Conservation (phyloP, 1,140 invertebrate genomes). For the Mya arenaria region DNA sequence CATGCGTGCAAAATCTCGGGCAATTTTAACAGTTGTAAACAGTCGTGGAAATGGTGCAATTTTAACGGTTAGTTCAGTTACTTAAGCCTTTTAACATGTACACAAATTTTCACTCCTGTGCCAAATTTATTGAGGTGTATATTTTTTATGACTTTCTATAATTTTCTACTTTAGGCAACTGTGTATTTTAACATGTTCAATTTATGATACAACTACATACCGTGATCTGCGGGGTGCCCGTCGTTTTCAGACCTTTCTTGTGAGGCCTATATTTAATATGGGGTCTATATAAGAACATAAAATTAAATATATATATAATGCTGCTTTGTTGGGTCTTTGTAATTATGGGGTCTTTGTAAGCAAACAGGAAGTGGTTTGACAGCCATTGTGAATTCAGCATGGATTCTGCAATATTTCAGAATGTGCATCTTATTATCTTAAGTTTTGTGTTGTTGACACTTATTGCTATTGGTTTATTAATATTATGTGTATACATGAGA, state of each 20-base stretch:
- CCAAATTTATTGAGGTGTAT: neutral
- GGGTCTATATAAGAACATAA: neutral
- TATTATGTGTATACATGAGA: neutral
- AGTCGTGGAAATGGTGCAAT: neutral
- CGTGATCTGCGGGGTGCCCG: neutral
- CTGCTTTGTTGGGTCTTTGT: neutral
- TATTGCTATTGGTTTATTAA: neutral
- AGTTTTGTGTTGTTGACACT: neutral
- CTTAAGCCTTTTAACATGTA: neutral
- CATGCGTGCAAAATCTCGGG: neutral
- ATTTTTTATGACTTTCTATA: neutral
- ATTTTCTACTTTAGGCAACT: neutral
- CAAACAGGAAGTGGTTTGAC: neutral
- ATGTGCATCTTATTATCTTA: neutral
- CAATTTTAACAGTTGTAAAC: neutral
- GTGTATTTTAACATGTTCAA: neutral
- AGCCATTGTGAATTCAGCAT: neutral
- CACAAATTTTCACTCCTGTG: neutral
- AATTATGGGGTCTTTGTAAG: neutral
- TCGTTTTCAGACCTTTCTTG: neutral
- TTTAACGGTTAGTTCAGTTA: neutral
- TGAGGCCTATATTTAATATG: neutral
- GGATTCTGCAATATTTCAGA: neutral
- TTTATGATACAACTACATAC: neutral
- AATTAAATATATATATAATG: conserved; percentile 1